Percentiles rank a stretch among this genome's conserved stretches.
phyloP scores from a whole-genome alignment of 2,113 vertebrate genomes.

The Brienomyrus brachyistius region DNA sequence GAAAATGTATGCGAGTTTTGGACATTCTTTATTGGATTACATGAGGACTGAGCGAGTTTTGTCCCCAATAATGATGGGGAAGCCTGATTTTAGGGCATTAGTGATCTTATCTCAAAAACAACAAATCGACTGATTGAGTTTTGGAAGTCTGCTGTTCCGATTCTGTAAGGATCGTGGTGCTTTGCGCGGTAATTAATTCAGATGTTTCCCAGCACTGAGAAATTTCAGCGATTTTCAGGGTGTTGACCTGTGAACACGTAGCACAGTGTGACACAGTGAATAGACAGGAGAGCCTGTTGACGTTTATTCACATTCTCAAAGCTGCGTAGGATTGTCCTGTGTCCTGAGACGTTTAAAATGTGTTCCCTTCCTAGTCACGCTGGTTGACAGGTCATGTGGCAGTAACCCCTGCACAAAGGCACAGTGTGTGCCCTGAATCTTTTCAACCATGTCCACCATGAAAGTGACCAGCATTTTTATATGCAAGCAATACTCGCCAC shows the following conservation, averaged over 20 bases:
- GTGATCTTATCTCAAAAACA: background rate
- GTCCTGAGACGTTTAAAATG: background rate
- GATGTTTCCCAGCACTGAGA: background rate
- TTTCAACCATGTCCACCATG: background rate
- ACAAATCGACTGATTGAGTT: background rate
- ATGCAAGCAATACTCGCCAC: background rate
- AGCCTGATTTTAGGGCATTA: background rate
- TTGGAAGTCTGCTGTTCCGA: background rate
- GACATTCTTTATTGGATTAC: background rate
- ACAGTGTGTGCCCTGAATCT: background rate
- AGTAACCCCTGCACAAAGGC: background rate
- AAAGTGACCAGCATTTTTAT: background rate
- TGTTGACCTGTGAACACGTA: conserved; percentile 15
- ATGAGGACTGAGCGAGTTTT: background rate
- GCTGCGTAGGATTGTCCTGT: background rate
- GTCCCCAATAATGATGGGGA: background rate
- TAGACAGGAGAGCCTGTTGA: background rate
- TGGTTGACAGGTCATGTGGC: background rate
- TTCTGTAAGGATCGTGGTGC: background rate
- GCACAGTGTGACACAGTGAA: background rate
- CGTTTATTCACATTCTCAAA: background rate
- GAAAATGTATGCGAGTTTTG: background rate
- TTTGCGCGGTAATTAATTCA: background rate
- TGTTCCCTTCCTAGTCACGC: background rate
- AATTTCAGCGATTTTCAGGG: conserved; percentile 12